A percentile compares a stretch with the other conserved stretches of the same genome.
These are phyloP conservation scores for Amazona finschi DNA, from an alignment of 2,797 vertebrate species.

Conservation along the genomic window DNA sequence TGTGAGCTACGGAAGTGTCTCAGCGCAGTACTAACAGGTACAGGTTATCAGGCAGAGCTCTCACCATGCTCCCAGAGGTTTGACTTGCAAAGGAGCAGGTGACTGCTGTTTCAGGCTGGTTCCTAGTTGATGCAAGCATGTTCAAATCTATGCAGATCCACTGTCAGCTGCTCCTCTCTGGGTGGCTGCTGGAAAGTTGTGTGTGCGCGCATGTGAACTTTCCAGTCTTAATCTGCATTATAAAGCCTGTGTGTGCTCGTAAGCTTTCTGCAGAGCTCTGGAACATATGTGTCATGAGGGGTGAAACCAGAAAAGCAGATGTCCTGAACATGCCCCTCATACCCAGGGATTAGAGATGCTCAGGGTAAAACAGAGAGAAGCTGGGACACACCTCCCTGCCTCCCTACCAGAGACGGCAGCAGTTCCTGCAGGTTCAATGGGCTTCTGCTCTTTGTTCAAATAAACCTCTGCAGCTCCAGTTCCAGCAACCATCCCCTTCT, in stretches of 20 bases:
- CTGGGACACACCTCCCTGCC: constrained; percentile 11
- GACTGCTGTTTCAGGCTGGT: background rate
- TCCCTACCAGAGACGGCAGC: background rate
- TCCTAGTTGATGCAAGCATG: background rate
- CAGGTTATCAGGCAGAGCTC: background rate
- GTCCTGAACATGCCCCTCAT: constrained; percentile 34
- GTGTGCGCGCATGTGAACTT: background rate
- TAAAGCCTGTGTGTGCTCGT: background rate
- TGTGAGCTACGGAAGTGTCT: background rate
- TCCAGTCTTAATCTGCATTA: constrained; percentile 3
- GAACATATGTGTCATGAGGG: background rate
- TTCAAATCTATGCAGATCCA: background rate
- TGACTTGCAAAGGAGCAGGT: background rate
- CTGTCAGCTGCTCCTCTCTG: background rate
- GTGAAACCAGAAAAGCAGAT: constrained; percentile 32
- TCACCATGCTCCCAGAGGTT: background rate
- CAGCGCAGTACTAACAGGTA: background rate
- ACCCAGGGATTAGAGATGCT: constrained; percentile 6
- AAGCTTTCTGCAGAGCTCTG: constrained; percentile 10
- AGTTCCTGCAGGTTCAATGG: background rate
- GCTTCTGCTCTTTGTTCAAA: background rate
- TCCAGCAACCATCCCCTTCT: constrained; percentile 34
- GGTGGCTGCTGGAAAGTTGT: background rate
- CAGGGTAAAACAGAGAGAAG: background rate
- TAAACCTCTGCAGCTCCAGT: background rate